These are phyloP conservation scores for Crioceris asparagi DNA, from an alignment of 2,888 invertebrate genomes.

Conservation along the genomic window DNA sequence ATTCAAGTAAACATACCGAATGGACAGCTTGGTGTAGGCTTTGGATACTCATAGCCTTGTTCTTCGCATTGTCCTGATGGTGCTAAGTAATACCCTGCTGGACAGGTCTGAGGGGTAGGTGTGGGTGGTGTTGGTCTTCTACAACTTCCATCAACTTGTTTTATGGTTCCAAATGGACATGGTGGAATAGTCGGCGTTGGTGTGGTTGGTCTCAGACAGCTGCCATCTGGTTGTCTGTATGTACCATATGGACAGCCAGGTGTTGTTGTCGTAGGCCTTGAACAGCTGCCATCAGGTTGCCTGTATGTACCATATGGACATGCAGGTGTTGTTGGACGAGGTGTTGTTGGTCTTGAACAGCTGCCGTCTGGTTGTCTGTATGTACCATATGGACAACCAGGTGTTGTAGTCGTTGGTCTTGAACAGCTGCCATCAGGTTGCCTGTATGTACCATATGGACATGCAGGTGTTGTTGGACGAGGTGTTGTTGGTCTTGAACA, in stretches of 20 bases:
- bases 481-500: slow-evolving; percentile 8
- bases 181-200: slow-evolving; percentile 13
- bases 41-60: no score
- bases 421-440: slow-evolving; percentile 10
- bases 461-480: slow-evolving; percentile 5
- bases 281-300: slow-evolving; percentile 6
- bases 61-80: no score
- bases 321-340: slow-evolving; percentile 5
- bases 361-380: slow-evolving; percentile 8
- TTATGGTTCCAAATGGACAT: slow-evolving; percentile 10
- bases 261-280: slow-evolving; percentile 4
- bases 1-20: no score
- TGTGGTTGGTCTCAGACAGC: slow-evolving; percentile 8
- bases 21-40: slow-evolving; percentile 12
- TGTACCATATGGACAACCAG: slow-evolving; percentile 13
- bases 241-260: slow-evolving; percentile 12
- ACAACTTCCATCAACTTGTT: slow-evolving; percentile 7
- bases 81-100: slow-evolving; percentile 7
- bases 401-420: slow-evolving; percentile 9
- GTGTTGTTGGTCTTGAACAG: slow-evolving; percentile 8
- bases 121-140: slow-evolving; percentile 6
- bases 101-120: slow-evolving; percentile 11
- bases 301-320: slow-evolving; percentile 12
- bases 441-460: slow-evolving; percentile 10
- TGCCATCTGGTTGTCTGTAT: slow-evolving; percentile 9